A percentile compares a stretch with the other conserved stretches of the same genome.
phyloP scores from a whole-genome alignment of 53 echinoderm and acorn worm genomes.

The Patiria pectinifera region DNA sequence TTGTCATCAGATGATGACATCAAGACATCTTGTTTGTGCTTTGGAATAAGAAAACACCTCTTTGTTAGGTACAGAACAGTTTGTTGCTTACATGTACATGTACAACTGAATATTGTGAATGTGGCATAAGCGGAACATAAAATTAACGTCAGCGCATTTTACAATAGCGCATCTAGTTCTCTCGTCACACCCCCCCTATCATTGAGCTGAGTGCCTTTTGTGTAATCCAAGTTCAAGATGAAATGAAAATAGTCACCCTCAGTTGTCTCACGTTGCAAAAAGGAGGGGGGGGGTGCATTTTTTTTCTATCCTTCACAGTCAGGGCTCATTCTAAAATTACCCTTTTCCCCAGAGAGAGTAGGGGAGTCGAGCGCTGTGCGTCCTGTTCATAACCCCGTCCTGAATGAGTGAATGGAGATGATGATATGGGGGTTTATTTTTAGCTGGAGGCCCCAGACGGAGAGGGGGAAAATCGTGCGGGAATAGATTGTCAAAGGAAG shows the following conservation, averaged over 20 bases:
- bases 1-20: neutral
- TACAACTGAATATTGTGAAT: no score
- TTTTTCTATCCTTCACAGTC: neutral
- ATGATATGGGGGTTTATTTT: neutral
- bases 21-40: neutral
- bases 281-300: neutral
- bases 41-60: neutral
- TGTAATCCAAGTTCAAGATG: constrained; percentile 44
- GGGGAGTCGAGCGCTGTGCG: neutral
- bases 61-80: neutral
- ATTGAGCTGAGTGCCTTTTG: constrained; percentile 38
- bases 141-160: neutral
- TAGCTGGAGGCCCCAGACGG: neutral
- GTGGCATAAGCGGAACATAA: neutral
- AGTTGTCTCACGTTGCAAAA: constrained; percentile 34
- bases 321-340: constrained; percentile 32
- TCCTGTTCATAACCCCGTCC: neutral
- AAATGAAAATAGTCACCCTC: constrained; percentile 12
- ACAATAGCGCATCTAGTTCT: neutral
- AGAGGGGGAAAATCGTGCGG: constrained; percentile 7
- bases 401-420: neutral
- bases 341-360: neutral
- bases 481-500: constrained; percentile 8
- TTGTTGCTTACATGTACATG: neutral
- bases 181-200: neutral